Evolutionary conservation across 2,113 vertebrate genomes (phyloP), one percentile per base, ranked within the genome.

Genomic region (Coturnix japonica): DNA sequence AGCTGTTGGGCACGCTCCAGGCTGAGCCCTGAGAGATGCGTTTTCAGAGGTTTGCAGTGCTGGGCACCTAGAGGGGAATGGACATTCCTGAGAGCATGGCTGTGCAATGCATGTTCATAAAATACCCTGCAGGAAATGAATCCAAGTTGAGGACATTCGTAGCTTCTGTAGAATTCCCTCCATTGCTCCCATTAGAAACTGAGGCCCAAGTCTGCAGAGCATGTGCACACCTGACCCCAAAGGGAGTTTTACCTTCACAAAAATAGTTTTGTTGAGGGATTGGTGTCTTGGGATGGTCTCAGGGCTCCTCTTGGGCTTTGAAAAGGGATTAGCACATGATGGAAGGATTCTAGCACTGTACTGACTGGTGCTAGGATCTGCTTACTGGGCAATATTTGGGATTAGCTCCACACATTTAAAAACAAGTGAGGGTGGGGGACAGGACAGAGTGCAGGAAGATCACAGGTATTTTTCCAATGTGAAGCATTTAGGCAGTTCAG

Each of bases 121-220:
- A 87, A 65, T 73, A 47, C 35, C 87, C 59, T 49, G 75, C 75
- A 81, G 80, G 88, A 85, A 91, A 88, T 51, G 0, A 72, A 61
- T 85, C 84, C 47, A 47, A 59, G 76, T 81, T 2, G 6, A 77
- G 67, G 46, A 26, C 77, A 56, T 88, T 83, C 51, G 13, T 66
- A 82, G 46, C 65, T 90, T 67, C 81, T 89, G 53, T 72, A 90
- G 73, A 94, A 81, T 86, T 84, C 86, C 61, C 44, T 86, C 53
- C 77, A 18, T 77, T 88, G 60, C 33, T 85, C 51, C 72, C 78
- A 3, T 49, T 83, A 76, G 79, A 85, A 54, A 90, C 21, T 11
- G 49, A 72, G 66, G 35, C 33, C 41, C 57, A 39, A 71, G 39
- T 61, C 66, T 81, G 57, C 54, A 63, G 43, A 75, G 19, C 22